These are phyloP conservation scores for Sturnira hondurensis DNA, from an alignment of 2,113 vertebrate genomes.

Conservation along the genomic window DNA sequence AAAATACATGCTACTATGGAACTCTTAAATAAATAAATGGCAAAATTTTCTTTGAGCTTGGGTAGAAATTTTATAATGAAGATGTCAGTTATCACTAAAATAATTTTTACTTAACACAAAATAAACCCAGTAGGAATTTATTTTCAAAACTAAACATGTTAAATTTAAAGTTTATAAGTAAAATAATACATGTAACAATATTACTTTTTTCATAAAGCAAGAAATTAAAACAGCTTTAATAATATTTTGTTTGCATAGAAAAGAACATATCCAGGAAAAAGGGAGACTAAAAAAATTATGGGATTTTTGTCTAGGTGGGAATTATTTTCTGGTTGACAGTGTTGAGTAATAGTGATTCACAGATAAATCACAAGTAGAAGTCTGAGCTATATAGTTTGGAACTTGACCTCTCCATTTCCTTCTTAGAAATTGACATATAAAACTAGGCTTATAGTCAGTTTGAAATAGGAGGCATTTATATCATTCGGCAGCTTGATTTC, in stretches of 20 bases:
- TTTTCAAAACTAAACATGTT: neutral
- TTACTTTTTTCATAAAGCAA: neutral
- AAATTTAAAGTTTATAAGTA: neutral
- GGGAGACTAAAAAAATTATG: neutral
- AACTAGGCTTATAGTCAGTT: neutral
- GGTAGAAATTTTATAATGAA: neutral
- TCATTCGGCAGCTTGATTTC: neutral
- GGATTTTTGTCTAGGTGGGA: neutral
- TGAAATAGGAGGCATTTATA: neutral
- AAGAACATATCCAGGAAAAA: neutral
- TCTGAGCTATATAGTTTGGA: neutral
- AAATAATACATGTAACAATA: neutral
- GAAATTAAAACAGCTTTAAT: neutral
- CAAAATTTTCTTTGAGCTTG: neutral
- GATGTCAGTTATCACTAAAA: neutral
- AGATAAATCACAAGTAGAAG: neutral
- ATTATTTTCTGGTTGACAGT: neutral
- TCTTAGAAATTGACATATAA: neutral
- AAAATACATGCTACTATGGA: neutral
- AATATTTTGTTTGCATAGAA: neutral
- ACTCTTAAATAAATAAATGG: neutral
- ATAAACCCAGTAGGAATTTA: neutral
- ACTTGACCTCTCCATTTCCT: neutral
- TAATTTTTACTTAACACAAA: neutral
- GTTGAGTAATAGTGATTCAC: neutral